Base-by-base conservation (phyloP, 2,797 vertebrate genomes). In the Anguilla megastoma region DNA sequence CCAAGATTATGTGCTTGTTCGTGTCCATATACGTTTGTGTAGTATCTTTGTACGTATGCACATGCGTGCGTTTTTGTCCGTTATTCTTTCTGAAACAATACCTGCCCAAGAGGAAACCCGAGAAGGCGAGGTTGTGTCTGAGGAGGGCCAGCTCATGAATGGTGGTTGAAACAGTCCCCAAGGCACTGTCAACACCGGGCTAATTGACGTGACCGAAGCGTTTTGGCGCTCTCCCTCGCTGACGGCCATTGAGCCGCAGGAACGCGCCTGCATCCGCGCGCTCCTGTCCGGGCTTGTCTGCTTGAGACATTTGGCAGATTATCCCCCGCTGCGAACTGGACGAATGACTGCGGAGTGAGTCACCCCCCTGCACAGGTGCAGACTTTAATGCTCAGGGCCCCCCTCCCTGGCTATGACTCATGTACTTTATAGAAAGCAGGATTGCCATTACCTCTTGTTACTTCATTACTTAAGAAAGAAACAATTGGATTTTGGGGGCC, bases 201-300 rank as follows among this genome's bases (percentile, higher is more conserved):
- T 92, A 89, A 93, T 74, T 91, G 92, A 93, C 89, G 58, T 94
- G 95, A 95, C 93, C 92, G 91, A 86, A 89, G 89, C 91, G 36
- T 89, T 90, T 45, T 92, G 91, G 89, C 88, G 86, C 41, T 89
- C 88, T 92, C 92, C 85, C 90, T 92, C 93, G 91, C 94, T 93
- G 71, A 50, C 48, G 54, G 41, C 94, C 93, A 92, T 89, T 93
- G 41, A 74, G 58, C 12, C 91, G 94, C 94, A 92, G 95, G 91
- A 93, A 91, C 87, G 92, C 24, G 89, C 93, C 95, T 95, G 92
- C 91, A 5, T 93, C 95, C 92, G 92, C 90, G 92, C 94, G 90
- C 90, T 94, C 95, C 93, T 94, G 93, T 94, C 93, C 92, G 95
- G 95, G 95, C 95, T 96, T 95, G 95, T 94, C 96, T 91, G 93